Evolutionary conservation across 2,888 invertebrate genomes (phyloP).

Genomic region (Phortica magna): DNA sequence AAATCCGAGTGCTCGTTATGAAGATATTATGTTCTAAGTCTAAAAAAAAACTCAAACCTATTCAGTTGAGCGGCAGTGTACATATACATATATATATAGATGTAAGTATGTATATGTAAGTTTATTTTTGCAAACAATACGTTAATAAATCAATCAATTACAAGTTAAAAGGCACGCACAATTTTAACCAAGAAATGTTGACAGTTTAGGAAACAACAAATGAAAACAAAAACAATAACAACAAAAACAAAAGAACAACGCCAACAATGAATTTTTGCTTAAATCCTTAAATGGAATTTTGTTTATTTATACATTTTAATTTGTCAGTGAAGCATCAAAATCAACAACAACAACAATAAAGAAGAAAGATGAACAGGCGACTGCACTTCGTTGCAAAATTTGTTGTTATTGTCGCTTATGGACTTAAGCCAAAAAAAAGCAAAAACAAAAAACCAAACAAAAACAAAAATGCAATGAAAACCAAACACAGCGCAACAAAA

Average conservation of each 20-base stretch:
- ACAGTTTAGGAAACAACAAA: not conserved
- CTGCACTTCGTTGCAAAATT: not conserved
- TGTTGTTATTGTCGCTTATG: constrained; percentile 5
- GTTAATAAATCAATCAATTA: constrained; percentile 71
- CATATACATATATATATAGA: too few species aligned
- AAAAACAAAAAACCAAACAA: not conserved
- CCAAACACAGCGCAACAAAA: too few species aligned
- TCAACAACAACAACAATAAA: not conserved
- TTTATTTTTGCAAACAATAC: constrained; percentile 67
- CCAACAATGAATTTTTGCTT: not conserved
- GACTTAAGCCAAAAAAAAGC: not conserved
- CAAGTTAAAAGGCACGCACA: constrained; percentile 51
- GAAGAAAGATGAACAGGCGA: not conserved
- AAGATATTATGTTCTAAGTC: too few species aligned
- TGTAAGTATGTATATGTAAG: not conserved
- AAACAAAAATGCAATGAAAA: not conserved
- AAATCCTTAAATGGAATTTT: constrained; percentile 35
- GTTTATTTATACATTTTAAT: constrained; percentile 38
- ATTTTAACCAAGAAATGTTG: constrained; percentile 24
- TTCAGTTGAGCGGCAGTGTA: too few species aligned
- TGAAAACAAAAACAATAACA: not conserved
- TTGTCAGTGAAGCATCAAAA: constrained; percentile 25
- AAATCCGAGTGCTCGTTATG: too few species aligned
- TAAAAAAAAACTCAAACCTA: too few species aligned
- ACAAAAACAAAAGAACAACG: constrained; percentile 6